Base-by-base conservation (phyloP, 1,140 invertebrate species). In the Bombyx mandarina region DNA sequence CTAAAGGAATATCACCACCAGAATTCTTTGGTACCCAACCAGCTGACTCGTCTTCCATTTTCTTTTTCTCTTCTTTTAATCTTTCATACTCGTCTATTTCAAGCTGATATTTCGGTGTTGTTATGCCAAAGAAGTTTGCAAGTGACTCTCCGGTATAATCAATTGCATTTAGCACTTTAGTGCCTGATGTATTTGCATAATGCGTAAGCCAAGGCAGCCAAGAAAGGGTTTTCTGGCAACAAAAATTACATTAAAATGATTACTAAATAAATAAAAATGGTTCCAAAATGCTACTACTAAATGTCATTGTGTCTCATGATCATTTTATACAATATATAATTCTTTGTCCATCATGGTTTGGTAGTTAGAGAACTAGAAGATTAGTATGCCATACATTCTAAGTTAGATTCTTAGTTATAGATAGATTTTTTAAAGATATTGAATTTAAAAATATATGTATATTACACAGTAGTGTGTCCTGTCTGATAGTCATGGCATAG, bases 101-200 rank as follows among this genome's bases (percentile, higher is more conserved):
- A 82, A 94, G 94, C 67, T 96, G 93, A 82, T 97, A 98, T 78
- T 97, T 98, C 4, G 96, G 95, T 12, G 94, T 91, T 7, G 96
- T 97, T 52, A 98, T 98, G 2, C 96, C 96, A 75, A 98, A 93
- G 74, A 97, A 93, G 65, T 91, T 91, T 1, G 96, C 96, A 42
- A 98, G 76, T 43, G 91, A 90, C 82, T 97, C 96, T 4, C 96
- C 96, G 43, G 95, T 88, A 71, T 93, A 93, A 82, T 98, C 96
- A 62, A 95, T 94, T 46, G 90, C 94, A 76, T 91, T 88, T 45
- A 96, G 75, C 43, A 94, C 88, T 76, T 91, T 92, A 8, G 68
- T 79, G n/a, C 93, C 91, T 46, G 91, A 86, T 65, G 88, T 87
- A 71, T 85, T 88, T n/a, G 92, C 90, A 74, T 93, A 91, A 73